Base-by-base conservation (phyloP, 2,888 invertebrate genomes). In the Aleiodes alternator region DNA sequence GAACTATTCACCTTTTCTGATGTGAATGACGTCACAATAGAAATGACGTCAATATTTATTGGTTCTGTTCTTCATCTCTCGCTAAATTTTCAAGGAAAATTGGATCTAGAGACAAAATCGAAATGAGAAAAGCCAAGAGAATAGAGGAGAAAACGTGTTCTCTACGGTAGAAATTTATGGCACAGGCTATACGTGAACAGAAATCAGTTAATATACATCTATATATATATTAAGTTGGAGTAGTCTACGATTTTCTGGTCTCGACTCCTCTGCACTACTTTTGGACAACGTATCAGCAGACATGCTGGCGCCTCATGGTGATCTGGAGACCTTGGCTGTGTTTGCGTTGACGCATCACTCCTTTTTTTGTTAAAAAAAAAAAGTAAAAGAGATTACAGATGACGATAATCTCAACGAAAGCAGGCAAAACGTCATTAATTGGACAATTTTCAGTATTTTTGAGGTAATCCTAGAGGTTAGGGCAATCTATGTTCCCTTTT, bases 221-320 rank as follows among this genome's bases (percentile, higher is more conserved):
- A 12, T 61, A 61, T 34, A 29, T 57, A 31, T 38, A 38, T 38
- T 38, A 57, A 38, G 43, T 14, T 16, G 16, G 1, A 61, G 38
- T 23, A 43, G 43, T 61, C 43, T 43, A 38, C 38, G 38, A 14
- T 38, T 61, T 61, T 61, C 51, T 8, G 23, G 66, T 68, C 31
- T 29, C 51, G 23, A 51, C 50, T 23, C 4, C 66, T 31, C 23
- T 48, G 12, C 51, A 68, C 51, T 29, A 53, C 51, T 68, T 50
- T 48, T 68, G 51, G 31, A 68, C 51, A 68, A 31, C 34, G 51
- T 8, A 51, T 68, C 12, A 12, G 23, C 51, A 68, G 68, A 68
- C 68, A 14, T 29, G 5, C 6, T 12, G 68, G 68, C 68, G 51
- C 51, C 68, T 9, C 23, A 14, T 16, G 16, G 23, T 48, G 43